phyloP scores from a whole-genome alignment of 1,140 invertebrate genomes.

The Apis florea region DNA sequence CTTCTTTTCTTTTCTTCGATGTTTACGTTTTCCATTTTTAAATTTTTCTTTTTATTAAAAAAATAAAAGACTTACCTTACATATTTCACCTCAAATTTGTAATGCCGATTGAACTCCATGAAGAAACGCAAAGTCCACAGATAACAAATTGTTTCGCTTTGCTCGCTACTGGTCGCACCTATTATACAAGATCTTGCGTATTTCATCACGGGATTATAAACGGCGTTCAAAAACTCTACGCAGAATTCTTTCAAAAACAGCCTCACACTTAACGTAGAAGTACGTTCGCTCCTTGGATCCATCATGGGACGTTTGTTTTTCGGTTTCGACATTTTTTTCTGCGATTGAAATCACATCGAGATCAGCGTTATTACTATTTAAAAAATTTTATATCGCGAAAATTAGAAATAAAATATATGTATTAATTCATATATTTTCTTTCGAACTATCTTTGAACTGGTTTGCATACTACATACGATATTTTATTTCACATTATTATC shows the following conservation, averaged over 20 bases:
- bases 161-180: constrained; percentile 70
- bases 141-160: constrained; percentile 95
- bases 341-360: constrained; percentile 55
- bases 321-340: constrained; percentile 83
- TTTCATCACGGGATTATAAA: constrained; percentile 95
- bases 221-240: constrained; percentile 93
- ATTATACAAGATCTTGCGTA: constrained; percentile 83
- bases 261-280: constrained; percentile 90
- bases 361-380: background rate
- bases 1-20: constrained; percentile 25
- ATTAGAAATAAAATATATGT: background rate
- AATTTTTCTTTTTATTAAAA: constrained; percentile 16
- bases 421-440: background rate
- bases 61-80: constrained; percentile 85
- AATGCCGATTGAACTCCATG: constrained; percentile 96
- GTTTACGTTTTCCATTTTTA: background rate
- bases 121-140: constrained; percentile 97
- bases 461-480: background rate
- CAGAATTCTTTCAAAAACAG: constrained; percentile 97
- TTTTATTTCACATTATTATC: background rate
- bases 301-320: constrained; percentile 85
- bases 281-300: constrained; percentile 81
- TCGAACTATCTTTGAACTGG: no score
- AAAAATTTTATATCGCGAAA: background rate
- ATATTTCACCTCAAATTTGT: constrained; percentile 92